Conservation (phyloP, 1,140 invertebrate species). For the Halictus rubicundus region DNA sequence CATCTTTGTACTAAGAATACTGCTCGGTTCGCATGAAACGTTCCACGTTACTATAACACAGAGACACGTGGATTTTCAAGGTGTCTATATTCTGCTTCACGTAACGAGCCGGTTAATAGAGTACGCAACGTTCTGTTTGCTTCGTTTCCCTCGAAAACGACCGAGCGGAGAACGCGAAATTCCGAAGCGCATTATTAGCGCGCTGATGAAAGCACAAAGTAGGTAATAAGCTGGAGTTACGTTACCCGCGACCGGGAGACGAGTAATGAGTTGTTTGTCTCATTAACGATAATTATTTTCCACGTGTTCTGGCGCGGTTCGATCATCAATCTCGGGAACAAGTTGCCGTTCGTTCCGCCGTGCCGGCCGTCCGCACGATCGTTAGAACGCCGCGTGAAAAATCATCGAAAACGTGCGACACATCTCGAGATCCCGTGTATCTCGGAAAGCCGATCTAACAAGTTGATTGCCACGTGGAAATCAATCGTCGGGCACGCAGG, state of each 20-base stretch:
- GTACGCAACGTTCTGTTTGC: neutral
- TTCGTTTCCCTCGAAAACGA: neutral
- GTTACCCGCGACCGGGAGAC: slow-evolving; percentile 6
- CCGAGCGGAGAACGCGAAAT: neutral
- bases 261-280: slow-evolving; percentile 34
- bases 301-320: slow-evolving; percentile 16
- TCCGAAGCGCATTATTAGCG: neutral
- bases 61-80: too few species aligned
- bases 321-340: slow-evolving; percentile 36
- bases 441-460: slow-evolving; percentile 7
- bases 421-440: slow-evolving; percentile 7
- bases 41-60: too few species aligned
- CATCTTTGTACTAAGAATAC: too few species aligned
- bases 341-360: neutral
- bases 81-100: too few species aligned
- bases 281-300: slow-evolving; percentile 51
- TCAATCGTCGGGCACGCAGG: slow-evolving; percentile 16
- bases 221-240: slow-evolving; percentile 4
- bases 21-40: too few species aligned
- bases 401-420: slow-evolving; percentile 23
- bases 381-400: neutral
- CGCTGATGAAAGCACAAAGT: neutral
- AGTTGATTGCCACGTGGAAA: slow-evolving; percentile 2
- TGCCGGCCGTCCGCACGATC: neutral
- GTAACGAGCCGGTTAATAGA: neutral